Base-by-base conservation (phyloP, 2,113 vertebrate genomes). In the Strix aluco region DNA sequence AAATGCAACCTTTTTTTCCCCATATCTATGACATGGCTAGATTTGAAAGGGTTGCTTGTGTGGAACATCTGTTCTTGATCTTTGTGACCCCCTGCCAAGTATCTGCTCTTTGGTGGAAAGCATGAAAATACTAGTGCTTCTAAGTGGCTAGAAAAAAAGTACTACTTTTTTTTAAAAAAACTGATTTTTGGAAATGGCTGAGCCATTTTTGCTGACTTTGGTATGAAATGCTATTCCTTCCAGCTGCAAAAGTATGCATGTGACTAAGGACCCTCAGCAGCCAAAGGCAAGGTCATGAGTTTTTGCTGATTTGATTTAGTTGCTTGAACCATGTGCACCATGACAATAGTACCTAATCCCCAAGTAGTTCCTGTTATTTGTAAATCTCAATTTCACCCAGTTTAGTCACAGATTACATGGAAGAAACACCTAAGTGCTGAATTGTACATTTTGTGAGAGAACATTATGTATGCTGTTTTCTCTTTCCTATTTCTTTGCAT, bases 201-300 rank as follows among this genome's bases (percentile, higher is more conserved):
- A 72, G 61, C 87, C 66, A 17, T 87, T 96, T 97, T 92, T 96
- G 87, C 93, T 96, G 84, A 80, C 84, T 87, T 86, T 58, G 66
- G 44, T 93, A 57, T 92, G 87, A 81, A 88, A 77, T 54, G 54
- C 49, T 85, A 54, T 93, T 40, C 70, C 62, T 87, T 79, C 58
- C 91, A 90, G 81, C 66, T 91, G 92, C 70, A 73, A 30, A 91
- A 93, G 70, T 72, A 11, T 54, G 62, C 66, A 44, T 90, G 87
- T 93, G 78, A 85, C 84, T 85, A 38, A 92, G 78, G 95, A 93
- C 49, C 62, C 85, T 94, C 87, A 62, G 52, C 44, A 82, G 66
- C 10, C 3, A 66, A 90, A 89, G 63, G 32, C 47, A 61, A 83
- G 87, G 87, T 93, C 62, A 8, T 55, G 70, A 65, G 44, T 89